phyloP scores from a whole-genome alignment of 2,113 vertebrate genomes.

The Elephantulus edwardii region DNA sequence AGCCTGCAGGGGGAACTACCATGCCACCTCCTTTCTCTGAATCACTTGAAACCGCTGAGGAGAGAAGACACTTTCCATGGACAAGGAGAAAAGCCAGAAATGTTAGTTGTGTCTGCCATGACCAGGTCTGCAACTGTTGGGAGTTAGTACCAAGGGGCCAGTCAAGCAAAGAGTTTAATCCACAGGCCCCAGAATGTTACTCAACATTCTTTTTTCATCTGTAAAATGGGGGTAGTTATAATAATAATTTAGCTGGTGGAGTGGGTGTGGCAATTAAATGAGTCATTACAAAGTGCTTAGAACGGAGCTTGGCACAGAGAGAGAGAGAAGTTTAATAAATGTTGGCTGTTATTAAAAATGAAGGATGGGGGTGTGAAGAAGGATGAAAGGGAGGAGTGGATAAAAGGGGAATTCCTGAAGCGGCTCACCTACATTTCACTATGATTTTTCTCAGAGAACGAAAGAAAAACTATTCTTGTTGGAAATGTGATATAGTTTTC shows the following conservation, averaged over 20 bases:
- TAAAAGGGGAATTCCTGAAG: neutral
- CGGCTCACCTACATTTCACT: neutral
- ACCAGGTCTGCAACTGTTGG: neutral
- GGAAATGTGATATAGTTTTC: neutral
- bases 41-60: neutral
- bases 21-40: neutral
- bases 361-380: neutral
- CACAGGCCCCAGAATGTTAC: neutral
- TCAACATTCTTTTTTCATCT: neutral
- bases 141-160: neutral
- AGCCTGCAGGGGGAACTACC: neutral
- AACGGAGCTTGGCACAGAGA: neutral
- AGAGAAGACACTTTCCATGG: neutral
- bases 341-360: neutral
- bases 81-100: neutral
- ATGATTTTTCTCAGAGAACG: neutral
- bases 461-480: neutral
- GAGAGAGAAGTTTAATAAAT: neutral
- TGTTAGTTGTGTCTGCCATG: neutral
- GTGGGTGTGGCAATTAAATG: neutral
- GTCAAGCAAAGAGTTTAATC: neutral
- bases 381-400: neutral
- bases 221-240: neutral
- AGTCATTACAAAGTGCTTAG: neutral
- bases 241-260: neutral